Percentiles rank a stretch among this genome's conserved stretches.
Evolutionary conservation across 1,140 invertebrate species (phyloP).

Genomic region (Zaprionus davidi): DNA sequence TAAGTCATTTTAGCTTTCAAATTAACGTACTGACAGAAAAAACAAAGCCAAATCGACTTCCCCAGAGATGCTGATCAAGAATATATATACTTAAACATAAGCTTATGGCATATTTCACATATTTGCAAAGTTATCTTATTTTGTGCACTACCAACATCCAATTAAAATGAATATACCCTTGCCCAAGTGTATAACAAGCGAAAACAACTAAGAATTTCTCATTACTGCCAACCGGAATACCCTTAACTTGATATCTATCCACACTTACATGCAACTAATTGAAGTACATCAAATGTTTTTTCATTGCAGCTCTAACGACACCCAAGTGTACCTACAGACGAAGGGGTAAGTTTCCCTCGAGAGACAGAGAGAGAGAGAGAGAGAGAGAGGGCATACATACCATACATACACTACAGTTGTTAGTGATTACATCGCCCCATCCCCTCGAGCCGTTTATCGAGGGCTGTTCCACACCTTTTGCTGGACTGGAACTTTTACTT

Average conservation of each 20-base stretch:
- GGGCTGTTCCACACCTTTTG: constrained; percentile 13
- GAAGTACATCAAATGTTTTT: constrained; percentile 64
- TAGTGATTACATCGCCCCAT: constrained; percentile 61
- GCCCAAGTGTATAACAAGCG: background rate
- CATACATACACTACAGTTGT: constrained; percentile 70
- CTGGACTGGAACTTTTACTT: constrained; percentile 48
- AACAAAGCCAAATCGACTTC: no score
- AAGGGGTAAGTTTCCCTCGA: constrained; percentile 61
- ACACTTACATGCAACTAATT: constrained; percentile 58
- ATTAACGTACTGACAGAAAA: no score
- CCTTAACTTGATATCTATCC: background rate
- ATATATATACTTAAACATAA: no score
- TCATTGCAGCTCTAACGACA: constrained; percentile 76
- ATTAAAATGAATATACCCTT: background rate
- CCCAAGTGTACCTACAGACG: constrained; percentile 45
- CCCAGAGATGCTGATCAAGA: no score
- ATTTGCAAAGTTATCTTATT: no score
- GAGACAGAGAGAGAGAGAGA: background rate
- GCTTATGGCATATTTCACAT: no score
- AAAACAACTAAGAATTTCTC: background rate
- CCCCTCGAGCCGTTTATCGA: constrained; percentile 27
- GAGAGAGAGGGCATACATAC: background rate
- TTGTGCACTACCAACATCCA: no score
- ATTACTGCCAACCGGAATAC: background rate
- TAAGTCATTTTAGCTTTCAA: no score